These are phyloP conservation scores for Anticlea derivata DNA, from an alignment of 2,888 invertebrate genomes.

Conservation along the genomic window DNA sequence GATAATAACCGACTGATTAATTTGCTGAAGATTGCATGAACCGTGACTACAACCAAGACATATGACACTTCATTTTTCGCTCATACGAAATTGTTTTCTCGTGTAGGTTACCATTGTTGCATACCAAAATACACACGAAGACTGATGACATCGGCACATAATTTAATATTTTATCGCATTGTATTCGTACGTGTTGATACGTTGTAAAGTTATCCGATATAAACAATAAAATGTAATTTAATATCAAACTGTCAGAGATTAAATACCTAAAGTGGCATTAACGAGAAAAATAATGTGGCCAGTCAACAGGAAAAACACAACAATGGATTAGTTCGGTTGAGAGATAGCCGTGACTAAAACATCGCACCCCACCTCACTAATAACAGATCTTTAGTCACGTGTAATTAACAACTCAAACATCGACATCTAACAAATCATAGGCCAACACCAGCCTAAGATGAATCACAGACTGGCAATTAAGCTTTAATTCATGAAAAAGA, in stretches of 20 bases:
- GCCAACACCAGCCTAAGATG: constrained; percentile 53
- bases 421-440: constrained; percentile 76
- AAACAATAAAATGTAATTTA: constrained; percentile 49
- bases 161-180: constrained; percentile 60
- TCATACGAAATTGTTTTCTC: constrained; percentile 33
- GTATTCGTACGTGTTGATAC: constrained; percentile 44
- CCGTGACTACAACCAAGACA: constrained; percentile 56
- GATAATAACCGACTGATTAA: constrained; percentile 10
- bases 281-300: constrained; percentile 32
- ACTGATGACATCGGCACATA: constrained; percentile 70
- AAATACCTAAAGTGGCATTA: constrained; percentile 41
- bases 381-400: constrained; percentile 75
- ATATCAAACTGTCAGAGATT: constrained; percentile 53
- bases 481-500: constrained; percentile 64
- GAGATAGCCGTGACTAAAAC: constrained; percentile 68
- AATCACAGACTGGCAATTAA: constrained; percentile 75
- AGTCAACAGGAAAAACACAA: constrained; percentile 46
- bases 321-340: constrained; percentile 50
- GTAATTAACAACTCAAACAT: constrained; percentile 81
- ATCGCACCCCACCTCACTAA: constrained; percentile 69
- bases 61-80: constrained; percentile 67
- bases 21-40: constrained; percentile 37
- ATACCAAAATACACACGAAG: constrained; percentile 56
- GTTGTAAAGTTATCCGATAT: constrained; percentile 47
- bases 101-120: constrained; percentile 62